A percentile compares a stretch with the other conserved stretches of the same genome.
Conservation (phyloP, 2,888 invertebrate species). For the Pterobdella sp. region DNA sequence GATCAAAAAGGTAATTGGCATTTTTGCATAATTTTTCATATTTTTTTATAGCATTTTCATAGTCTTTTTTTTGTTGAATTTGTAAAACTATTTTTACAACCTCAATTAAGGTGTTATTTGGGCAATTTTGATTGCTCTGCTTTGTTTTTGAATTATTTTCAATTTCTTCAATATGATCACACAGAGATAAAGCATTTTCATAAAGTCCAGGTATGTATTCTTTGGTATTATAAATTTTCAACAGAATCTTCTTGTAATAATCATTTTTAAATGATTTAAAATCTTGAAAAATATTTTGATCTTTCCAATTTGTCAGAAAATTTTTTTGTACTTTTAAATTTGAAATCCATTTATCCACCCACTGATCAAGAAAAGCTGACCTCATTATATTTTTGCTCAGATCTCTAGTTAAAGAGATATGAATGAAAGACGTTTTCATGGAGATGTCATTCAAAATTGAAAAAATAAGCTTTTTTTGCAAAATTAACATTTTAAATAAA, state of each 20-base stretch:
- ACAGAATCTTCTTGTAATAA: background rate
- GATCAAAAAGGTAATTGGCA: background rate
- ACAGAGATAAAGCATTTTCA: background rate
- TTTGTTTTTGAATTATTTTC: background rate
- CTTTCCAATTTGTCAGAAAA: background rate
- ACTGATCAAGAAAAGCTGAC: background rate
- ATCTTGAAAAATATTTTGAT: background rate
- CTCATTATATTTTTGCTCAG: background rate
- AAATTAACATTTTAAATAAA: too few species aligned
- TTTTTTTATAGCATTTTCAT: background rate
- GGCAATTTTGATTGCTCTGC: background rate
- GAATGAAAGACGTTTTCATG: background rate
- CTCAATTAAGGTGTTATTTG: background rate
- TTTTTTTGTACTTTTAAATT: background rate
- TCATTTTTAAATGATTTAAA: background rate
- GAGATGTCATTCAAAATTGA: too few species aligned
- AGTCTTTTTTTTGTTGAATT: background rate
- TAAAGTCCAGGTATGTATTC: conserved; percentile 5
- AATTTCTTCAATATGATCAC: background rate
- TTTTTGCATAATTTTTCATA: background rate
- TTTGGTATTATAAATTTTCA: background rate
- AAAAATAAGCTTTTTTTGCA: background rate
- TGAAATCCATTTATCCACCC: background rate
- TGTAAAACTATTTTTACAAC: background rate
- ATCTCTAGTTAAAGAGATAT: background rate